Percentiles rank a stretch among this genome's conserved stretches.
phyloP scores from a whole-genome alignment of 2,888 invertebrate genomes.

The Nebria brevicollis region DNA sequence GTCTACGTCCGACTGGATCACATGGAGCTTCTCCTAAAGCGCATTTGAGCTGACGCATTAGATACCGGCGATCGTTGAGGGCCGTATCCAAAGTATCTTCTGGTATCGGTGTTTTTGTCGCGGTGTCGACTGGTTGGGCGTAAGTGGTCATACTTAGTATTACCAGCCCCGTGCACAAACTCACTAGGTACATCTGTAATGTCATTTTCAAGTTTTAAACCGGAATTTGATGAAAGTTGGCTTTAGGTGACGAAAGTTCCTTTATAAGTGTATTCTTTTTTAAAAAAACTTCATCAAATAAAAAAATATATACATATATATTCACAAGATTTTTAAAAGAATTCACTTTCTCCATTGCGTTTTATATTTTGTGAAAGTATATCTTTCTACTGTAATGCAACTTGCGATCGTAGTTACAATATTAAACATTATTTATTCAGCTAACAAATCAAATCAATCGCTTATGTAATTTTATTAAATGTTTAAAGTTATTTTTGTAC shows the following conservation, averaged over 20 bases:
- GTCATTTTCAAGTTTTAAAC: background rate
- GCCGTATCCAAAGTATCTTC: constrained; percentile 76
- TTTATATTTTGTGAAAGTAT: too few relatives aligned
- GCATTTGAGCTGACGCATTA: constrained; percentile 77
- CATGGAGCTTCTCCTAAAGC: constrained; percentile 79
- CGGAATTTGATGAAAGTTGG: too few relatives aligned
- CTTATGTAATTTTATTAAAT: too few relatives aligned
- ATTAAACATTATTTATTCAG: too few relatives aligned
- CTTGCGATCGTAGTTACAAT: too few relatives aligned
- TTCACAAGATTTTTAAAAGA: too few relatives aligned
- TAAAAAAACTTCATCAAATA: too few relatives aligned
- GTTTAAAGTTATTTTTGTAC: too few relatives aligned
- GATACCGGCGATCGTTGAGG: constrained; percentile 75
- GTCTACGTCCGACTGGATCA: constrained; percentile 76
- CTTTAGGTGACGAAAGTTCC: background rate
- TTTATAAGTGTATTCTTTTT: background rate
- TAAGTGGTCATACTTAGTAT: background rate
- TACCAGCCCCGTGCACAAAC: background rate
- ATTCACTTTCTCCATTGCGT: too few relatives aligned
- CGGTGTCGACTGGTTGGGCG: background rate
- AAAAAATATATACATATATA: too few relatives aligned
- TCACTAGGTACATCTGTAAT: constrained; percentile 10
- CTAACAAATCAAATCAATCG: too few relatives aligned
- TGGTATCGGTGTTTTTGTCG: constrained; percentile 64
- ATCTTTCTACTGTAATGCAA: too few relatives aligned